Percentiles rank a stretch among this genome's conserved stretches.
Evolutionary conservation across 2,797 vertebrate species (phyloP).

Genomic region (Taenioides sp.): DNA sequence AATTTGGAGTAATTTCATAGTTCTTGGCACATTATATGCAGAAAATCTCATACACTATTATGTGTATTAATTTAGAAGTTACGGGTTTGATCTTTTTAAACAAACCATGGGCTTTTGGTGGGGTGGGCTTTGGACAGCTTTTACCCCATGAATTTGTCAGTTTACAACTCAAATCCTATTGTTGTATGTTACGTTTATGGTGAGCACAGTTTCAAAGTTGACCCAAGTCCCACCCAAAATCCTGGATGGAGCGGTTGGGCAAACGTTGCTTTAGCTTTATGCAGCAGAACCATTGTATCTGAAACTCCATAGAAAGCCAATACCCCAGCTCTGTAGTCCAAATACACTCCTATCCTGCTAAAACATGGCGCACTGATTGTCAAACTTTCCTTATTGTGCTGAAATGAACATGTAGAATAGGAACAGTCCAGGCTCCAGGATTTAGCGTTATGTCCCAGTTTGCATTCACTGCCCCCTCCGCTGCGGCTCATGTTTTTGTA

Average conservation of each 20-base stretch:
- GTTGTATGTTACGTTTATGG: background rate
- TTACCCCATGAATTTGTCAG: too few relatives aligned
- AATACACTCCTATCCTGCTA: constrained; percentile 68
- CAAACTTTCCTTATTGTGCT: constrained; percentile 67
- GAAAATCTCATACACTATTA: too few relatives aligned
- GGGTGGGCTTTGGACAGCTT: too few relatives aligned
- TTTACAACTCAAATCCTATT: too few relatives aligned
- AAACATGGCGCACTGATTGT: constrained; percentile 29
- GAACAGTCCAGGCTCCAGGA: constrained; percentile 77
- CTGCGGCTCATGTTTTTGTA: constrained; percentile 70
- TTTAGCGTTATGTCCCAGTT: constrained; percentile 75
- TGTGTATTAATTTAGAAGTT: too few relatives aligned
- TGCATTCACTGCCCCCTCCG: constrained; percentile 64
- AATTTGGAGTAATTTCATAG: too few relatives aligned
- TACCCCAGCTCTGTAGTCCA: constrained; percentile 69
- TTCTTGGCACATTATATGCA: too few relatives aligned
- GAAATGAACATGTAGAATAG: constrained; percentile 49
- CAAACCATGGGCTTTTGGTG: too few relatives aligned
- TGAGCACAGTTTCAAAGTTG: constrained; percentile 65
- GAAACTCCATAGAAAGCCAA: constrained; percentile 72
- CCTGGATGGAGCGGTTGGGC: constrained; percentile 71
- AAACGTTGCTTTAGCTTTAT: constrained; percentile 64
- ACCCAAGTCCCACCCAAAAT: constrained; percentile 77
- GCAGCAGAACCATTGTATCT: constrained; percentile 61
- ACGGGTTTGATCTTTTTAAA: too few relatives aligned